Percentiles rank a stretch among this genome's conserved stretches.
Evolutionary conservation across 2,888 invertebrate genomes (phyloP).

Genomic region (Venusia cambrica): DNA sequence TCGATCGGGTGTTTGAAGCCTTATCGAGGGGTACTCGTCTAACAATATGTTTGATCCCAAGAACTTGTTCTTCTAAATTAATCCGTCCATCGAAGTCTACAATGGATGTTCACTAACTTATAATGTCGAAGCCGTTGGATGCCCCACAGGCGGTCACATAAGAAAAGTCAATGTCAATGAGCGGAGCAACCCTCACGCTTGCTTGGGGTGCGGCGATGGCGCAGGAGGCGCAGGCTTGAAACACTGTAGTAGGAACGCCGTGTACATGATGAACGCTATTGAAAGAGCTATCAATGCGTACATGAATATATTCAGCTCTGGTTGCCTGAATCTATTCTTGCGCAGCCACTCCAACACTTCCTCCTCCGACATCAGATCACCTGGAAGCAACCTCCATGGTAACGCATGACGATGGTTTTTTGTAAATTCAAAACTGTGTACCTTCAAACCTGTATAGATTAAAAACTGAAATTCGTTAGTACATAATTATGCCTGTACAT

Average conservation of each 20-base stretch:
- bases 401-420: no score
- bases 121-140: constrained; percentile 35
- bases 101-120: constrained; percentile 43
- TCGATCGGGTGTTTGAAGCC: constrained; percentile 41
- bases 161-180: constrained; percentile 32
- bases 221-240: constrained; percentile 88
- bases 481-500: no score
- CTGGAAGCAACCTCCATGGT: constrained; percentile 78
- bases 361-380: constrained; percentile 90
- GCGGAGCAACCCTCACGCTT: constrained; percentile 73
- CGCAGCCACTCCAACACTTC: constrained; percentile 96
- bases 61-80: constrained; percentile 53
- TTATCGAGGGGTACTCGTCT: constrained; percentile 23
- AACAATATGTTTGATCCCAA: constrained; percentile 69
- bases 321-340: constrained; percentile 95
- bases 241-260: constrained; percentile 94
- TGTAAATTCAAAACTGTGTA: no score
- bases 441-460: no score
- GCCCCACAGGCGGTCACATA: constrained; percentile 39
- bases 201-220: constrained; percentile 83
- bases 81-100: constrained; percentile 37
- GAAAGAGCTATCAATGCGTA: constrained; percentile 93
- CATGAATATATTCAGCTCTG: constrained; percentile 96
- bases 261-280: constrained; percentile 93
- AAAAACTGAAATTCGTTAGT: no score